Base-by-base conservation (phyloP, 2,888 invertebrate genomes). In the Caenorhabditis doughertyi region DNA sequence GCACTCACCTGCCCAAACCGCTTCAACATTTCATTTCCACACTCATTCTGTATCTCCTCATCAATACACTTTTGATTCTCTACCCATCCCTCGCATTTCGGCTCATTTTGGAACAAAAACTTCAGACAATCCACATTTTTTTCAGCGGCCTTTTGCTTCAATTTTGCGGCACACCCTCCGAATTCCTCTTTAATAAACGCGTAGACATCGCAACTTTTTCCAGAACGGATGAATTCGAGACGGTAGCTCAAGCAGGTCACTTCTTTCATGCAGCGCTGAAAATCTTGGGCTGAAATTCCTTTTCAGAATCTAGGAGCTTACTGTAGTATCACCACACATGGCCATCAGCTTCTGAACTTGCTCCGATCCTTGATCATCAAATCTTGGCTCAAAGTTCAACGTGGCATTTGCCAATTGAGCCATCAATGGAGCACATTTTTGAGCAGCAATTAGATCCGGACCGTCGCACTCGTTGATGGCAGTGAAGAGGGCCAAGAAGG, bases 41-140 rank as follows among this genome's bases (percentile, higher is more conserved):
- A 70, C 21, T 70, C 56, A 21, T 27, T n/a, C 13, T 58, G 32
- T 8, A 70, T 35, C 21, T 70, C 58, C 32, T 47, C 32, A 18
- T 70, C 70, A n/a, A 70, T 58, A 42, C 70, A 70, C 47, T 56
- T 21, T 47, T 70, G 70, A 23, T 70, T 56, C 44, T 56, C 70
- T 13, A 58, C 29, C 70, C 70, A 70, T 27, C 56, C 53, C 16
- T 70, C 56, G 21, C 70, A 70, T 18, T 70, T 70, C 3, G 35
- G 21, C 44, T 70, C 70, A 2, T 39, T 39, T 27, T 44, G 29
- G 32, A 70, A 70, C 23, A 70, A n/a, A 47, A 70, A 70, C 13
- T 58, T 58, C 21, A 70, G 13, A 58, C 70, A 70, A 4, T 56
- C 32, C 42, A 47, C 32, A 16, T 55, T 56, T 18, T 29, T 29